phyloP scores from a whole-genome alignment of 2,888 invertebrate genomes.

The Andrena fulva region DNA sequence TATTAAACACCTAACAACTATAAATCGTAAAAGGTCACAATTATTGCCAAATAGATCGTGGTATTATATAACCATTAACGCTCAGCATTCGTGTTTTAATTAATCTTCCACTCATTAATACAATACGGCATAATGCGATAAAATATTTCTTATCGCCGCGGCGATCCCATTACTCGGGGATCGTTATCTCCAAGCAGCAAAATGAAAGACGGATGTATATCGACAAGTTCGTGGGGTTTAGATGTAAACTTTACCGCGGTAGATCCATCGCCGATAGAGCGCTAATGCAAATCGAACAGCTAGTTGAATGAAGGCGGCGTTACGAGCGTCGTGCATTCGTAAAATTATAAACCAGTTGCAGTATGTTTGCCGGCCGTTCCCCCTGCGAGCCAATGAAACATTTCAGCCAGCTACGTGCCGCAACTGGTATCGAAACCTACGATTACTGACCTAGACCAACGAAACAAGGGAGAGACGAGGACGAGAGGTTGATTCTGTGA shows the following conservation, averaged over 20 bases:
- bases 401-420: constrained; percentile 37
- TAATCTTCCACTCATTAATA: too few species aligned
- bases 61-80: too few species aligned
- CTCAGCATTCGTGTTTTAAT: too few species aligned
- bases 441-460: constrained; percentile 61
- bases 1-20: too few species aligned
- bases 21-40: too few species aligned
- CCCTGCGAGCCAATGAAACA: constrained; percentile 25
- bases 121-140: too few species aligned
- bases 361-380: constrained; percentile 4
- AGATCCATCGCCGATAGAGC: neutral
- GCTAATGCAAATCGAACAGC: neutral
- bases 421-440: constrained; percentile 43
- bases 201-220: neutral
- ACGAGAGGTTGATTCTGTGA: neutral
- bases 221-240: neutral
- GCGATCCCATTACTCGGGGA: neutral
- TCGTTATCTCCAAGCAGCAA: neutral
- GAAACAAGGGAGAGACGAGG: constrained; percentile 20
- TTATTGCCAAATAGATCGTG: too few species aligned
- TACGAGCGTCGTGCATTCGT: neutral
- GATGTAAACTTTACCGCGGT: neutral
- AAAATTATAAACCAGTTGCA: constrained; percentile 13
- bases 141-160: too few species aligned
- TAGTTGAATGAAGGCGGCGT: neutral